Evolutionary conservation across 2,797 vertebrate genomes (phyloP), one percentile per base, ranked within the genome.

Genomic region (Sebastes glaucus): DNA sequence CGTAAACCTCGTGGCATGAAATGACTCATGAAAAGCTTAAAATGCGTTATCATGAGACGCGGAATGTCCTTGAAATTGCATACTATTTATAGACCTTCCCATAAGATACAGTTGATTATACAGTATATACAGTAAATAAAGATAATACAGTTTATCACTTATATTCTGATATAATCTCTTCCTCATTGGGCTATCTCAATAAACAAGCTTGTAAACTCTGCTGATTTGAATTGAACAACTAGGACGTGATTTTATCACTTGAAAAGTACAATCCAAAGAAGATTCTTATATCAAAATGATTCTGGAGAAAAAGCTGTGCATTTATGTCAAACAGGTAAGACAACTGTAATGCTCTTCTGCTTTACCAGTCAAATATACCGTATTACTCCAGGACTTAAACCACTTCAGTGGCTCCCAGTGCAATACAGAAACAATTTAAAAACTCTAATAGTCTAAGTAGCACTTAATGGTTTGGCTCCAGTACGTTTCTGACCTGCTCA

Each of bases 401-500:
- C 56, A 72, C 42, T 33, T 73, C 38, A 60, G 28, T 60, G 64
- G 33, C 32, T 79, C 64, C 20, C 63, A 80, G 30, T 38, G 68
- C 52, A 62, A 38, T 16, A 20, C 23, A 62, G 33, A 71, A 65
- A 71, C 32, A 22, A 77, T 68, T 64, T 27, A 5, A 33, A 63
- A 10, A 62, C 46, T 62, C 46, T 55, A 20, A 70, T 22, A n/a
- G 38, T 72, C n/a, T 20, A 20, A 46, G 56, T 69, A 56, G 42
- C 63, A 82, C 64, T 70, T 77, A 66, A 62, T 77, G 60, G 42
- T 77, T 79, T 49, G 28, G 13, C 72, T 60, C 49, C 8, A 42
- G 30, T 70, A 42, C 5, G 2, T 57, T 2, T 56, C 20, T 55
- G 32, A 35, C n/a, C 11, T 66, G 56, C 67, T 57, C 23, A 35